Conservation (phyloP, 2,113 vertebrate genomes). For the Lonchura striata region DNA sequence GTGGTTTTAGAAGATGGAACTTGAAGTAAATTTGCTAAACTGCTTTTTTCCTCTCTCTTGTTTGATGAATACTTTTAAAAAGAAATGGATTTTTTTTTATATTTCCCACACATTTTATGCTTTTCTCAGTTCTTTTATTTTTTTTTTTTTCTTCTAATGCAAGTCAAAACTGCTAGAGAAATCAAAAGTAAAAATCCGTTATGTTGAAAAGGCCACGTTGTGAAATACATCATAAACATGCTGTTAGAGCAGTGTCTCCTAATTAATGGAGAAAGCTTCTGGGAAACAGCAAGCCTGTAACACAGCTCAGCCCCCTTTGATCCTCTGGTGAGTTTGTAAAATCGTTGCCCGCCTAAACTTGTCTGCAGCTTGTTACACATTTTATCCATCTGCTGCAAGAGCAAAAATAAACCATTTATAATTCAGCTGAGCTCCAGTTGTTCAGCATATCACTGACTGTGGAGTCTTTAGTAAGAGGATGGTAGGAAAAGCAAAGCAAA, state of each 20-base stretch:
- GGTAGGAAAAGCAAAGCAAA: background rate
- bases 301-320: constrained; percentile 20
- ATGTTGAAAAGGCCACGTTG: constrained; percentile 12
- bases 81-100: constrained; percentile 8
- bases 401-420: constrained; percentile 16
- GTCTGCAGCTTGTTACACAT: constrained; percentile 38
- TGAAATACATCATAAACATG: background rate
- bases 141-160: background rate
- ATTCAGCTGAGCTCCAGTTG: constrained; percentile 38
- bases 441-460: background rate
- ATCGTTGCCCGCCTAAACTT: background rate
- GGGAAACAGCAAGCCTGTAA: constrained; percentile 29
- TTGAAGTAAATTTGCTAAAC: constrained; percentile 9
- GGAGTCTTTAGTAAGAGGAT: background rate
- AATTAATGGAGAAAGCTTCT: constrained; percentile 41
- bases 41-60: background rate
- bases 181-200: constrained; percentile 6
- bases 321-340: constrained; percentile 33
- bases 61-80: background rate
- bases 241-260: background rate
- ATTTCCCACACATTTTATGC: constrained; percentile 5
- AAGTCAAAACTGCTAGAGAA: constrained; percentile 29
- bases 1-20: background rate
- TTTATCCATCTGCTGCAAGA: constrained; percentile 43
- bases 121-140: background rate